Conservation (phyloP, 2,888 invertebrate species). For the Endotricha flammealis region DNA sequence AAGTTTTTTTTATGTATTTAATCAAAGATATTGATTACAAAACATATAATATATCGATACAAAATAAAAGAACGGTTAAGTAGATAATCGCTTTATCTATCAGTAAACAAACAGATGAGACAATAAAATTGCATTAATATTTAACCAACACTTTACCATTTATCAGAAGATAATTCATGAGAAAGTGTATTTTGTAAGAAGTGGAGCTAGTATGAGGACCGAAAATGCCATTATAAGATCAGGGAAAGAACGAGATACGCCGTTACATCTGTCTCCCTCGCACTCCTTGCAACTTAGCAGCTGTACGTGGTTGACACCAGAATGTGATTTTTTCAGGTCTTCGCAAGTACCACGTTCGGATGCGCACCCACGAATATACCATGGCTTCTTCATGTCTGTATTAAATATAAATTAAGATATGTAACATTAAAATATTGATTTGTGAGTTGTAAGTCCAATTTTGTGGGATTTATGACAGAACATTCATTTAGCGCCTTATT, state of each 20-base stretch:
- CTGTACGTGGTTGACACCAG: slow-evolving; percentile 29
- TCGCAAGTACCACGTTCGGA: slow-evolving; percentile 51
- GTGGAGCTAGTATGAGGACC: slow-evolving; percentile 41
- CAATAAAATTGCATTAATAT: slow-evolving; percentile 12
- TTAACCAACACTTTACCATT: slow-evolving; percentile 1
- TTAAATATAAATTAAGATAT: slow-evolving; percentile 11
- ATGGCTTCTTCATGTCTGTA: slow-evolving; percentile 44
- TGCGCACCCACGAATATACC: slow-evolving; percentile 54
- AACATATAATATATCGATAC: too few species aligned
- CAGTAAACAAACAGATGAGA: slow-evolving; percentile 16
- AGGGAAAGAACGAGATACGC: slow-evolving; percentile 35
- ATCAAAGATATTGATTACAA: too few species aligned
- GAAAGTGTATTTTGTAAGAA: slow-evolving; percentile 45
- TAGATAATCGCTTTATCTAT: slow-evolving; percentile 24
- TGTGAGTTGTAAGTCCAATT: too few species aligned
- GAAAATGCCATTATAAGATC: slow-evolving; percentile 37
- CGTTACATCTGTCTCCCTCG: slow-evolving; percentile 51
- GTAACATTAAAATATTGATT: too few species aligned
- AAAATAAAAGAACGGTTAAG: slow-evolving; percentile 1
- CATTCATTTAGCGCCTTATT: too few species aligned
- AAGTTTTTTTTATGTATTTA: not conserved
- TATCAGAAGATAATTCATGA: slow-evolving; percentile 21
- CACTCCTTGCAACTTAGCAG: slow-evolving; percentile 49
- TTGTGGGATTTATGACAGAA: too few species aligned
- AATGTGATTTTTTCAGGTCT: slow-evolving; percentile 42